Conservation (phyloP, 2,888 invertebrate species). For the Trileptium ribeirensis region DNA sequence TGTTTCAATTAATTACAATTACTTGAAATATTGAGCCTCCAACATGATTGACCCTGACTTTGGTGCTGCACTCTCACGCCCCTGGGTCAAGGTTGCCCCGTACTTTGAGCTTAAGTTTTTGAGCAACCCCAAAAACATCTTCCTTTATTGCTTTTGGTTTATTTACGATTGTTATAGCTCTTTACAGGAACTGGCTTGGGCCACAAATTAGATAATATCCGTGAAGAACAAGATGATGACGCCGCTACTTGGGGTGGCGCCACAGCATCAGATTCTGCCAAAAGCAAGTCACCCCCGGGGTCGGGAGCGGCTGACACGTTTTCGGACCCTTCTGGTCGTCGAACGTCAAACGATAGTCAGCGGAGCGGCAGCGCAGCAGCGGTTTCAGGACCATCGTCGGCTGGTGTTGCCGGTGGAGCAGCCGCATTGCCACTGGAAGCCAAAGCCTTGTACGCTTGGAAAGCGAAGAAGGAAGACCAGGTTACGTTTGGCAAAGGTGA, state of each 20-base stretch:
- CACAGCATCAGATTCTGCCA: neutral
- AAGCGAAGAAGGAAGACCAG: conserved; percentile 60
- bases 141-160: neutral
- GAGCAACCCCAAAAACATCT: too few relatives aligned
- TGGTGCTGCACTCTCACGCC: too few relatives aligned
- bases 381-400: neutral
- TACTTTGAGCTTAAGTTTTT: too few relatives aligned
- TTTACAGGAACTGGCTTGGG: too few relatives aligned
- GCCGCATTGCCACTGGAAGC: conserved; percentile 51
- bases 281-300: too few relatives aligned
- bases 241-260: neutral
- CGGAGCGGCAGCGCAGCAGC: neutral
- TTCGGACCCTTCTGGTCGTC: too few relatives aligned
- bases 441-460: conserved; percentile 60
- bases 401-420: neutral
- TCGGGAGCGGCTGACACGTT: too few relatives aligned
- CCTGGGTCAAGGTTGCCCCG: too few relatives aligned
- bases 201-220: neutral
- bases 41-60: too few relatives aligned
- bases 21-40: too few relatives aligned
- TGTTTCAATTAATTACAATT: too few relatives aligned
- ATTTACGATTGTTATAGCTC: neutral
- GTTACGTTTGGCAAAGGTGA: conserved; percentile 62
- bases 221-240: conserved; percentile 4
- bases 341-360: neutral